A percentile compares a stretch with the other conserved stretches of the same genome.
Conservation (phyloP, 2,797 vertebrate species). For the Sebastes vulpes region DNA sequence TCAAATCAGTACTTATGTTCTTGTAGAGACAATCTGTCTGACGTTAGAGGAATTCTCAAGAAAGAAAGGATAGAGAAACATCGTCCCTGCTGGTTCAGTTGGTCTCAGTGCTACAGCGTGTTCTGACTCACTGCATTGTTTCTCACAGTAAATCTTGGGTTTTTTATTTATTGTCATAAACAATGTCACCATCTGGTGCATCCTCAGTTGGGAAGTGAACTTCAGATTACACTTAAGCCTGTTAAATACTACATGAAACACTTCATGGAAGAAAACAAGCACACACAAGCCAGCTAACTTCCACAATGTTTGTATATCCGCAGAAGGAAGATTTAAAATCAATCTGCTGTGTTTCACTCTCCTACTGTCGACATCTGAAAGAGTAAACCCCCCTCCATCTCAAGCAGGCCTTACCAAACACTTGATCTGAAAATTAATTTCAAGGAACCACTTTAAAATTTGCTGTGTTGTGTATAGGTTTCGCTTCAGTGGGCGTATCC, state of each 20-base stretch:
- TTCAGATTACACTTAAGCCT: background rate
- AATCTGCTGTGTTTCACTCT: background rate
- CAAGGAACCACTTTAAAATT: background rate
- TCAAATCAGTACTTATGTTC: background rate
- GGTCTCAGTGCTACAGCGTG: background rate
- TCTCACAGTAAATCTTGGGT: slow-evolving; percentile 3
- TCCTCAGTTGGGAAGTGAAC: background rate
- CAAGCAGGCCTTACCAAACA: background rate
- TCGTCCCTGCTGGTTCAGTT: background rate
- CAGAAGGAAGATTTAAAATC: background rate
- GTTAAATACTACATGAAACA: background rate
- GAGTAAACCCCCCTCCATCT: background rate
- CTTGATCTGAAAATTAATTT: background rate
- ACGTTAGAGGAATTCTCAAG: background rate
- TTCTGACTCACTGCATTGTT: background rate
- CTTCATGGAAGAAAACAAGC: background rate
- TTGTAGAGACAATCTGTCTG: background rate
- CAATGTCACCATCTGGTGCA: slow-evolving; percentile 17
- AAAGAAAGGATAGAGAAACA: background rate
- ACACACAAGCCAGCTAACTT: background rate
- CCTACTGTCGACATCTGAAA: background rate
- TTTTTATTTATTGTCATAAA: slow-evolving; percentile 4
- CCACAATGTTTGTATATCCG: background rate
- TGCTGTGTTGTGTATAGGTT: slow-evolving; percentile 84
- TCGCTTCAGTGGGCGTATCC: slow-evolving; percentile 96